Evolutionary conservation across 2,113 vertebrate species (phyloP).

Genomic region (Bucco capensis): DNA sequence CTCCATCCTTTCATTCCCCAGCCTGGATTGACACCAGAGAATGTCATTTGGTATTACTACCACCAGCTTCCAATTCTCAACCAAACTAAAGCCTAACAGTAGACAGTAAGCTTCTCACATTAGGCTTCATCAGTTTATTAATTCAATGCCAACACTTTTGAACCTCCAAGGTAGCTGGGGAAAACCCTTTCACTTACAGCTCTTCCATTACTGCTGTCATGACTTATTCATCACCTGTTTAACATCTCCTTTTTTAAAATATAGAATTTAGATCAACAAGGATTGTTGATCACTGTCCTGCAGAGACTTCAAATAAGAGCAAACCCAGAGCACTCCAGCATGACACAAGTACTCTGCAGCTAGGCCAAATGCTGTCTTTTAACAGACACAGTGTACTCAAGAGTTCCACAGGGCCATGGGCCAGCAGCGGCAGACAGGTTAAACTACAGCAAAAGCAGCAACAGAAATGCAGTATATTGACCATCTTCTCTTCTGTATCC

Average conservation of each 20-base stretch:
- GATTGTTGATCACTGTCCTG: neutral
- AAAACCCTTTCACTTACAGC: neutral
- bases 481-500: neutral
- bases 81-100: neutral
- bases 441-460: neutral
- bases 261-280: neutral
- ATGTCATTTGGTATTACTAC: neutral
- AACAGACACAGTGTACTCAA: neutral
- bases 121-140: neutral
- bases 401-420: accelerated
- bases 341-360: neutral
- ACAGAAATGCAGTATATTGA: neutral
- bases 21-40: neutral
- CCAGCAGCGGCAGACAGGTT: neutral
- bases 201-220: neutral
- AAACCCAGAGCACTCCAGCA: neutral
- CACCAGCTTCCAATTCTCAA: neutral
- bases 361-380: neutral
- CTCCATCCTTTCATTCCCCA: neutral
- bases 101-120: accelerated
- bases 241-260: neutral
- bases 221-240: neutral
- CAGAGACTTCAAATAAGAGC: neutral
- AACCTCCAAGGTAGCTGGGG: neutral
- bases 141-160: neutral